A percentile compares a stretch with the other conserved stretches of the same genome.
phyloP scores from a whole-genome alignment of 2,797 vertebrate species.

The Halcyon badia region DNA sequence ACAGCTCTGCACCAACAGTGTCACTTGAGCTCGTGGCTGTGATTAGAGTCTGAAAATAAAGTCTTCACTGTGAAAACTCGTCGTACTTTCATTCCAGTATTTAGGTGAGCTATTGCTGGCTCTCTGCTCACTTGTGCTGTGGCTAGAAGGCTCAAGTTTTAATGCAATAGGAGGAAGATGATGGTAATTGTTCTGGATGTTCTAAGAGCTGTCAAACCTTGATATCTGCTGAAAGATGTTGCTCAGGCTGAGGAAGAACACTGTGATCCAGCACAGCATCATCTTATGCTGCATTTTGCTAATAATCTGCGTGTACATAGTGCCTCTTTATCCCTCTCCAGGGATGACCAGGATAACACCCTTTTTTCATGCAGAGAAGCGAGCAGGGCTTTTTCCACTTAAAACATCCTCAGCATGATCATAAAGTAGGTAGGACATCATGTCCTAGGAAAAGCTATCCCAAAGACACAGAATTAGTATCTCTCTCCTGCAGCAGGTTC shows the following conservation, averaged over 20 bases:
- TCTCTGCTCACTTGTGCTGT: not conserved
- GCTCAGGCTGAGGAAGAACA: not conserved
- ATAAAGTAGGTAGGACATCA: not conserved
- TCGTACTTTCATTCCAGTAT: not conserved
- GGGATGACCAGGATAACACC: not conserved
- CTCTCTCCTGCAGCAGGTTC: not conserved
- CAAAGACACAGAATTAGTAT: rapidly evolving
- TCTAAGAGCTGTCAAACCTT: not conserved
- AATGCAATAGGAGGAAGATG: not conserved
- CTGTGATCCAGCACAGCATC: not conserved
- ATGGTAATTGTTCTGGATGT: not conserved
- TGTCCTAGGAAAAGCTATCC: not conserved
- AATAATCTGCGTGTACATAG: not conserved
- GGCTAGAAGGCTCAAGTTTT: not conserved
- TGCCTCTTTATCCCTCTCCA: not conserved
- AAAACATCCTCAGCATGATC: not conserved
- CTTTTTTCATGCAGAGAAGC: not conserved
- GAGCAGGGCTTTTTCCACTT: not conserved
- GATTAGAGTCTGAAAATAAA: not conserved
- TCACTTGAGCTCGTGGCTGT: not conserved
- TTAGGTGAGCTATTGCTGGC: not conserved
- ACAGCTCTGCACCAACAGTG: rapidly evolving
- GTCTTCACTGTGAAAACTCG: not conserved
- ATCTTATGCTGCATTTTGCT: not conserved
- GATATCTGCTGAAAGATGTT: not conserved